Conservation (phyloP, 2,888 invertebrate genomes). For the Torymus tubicola region DNA sequence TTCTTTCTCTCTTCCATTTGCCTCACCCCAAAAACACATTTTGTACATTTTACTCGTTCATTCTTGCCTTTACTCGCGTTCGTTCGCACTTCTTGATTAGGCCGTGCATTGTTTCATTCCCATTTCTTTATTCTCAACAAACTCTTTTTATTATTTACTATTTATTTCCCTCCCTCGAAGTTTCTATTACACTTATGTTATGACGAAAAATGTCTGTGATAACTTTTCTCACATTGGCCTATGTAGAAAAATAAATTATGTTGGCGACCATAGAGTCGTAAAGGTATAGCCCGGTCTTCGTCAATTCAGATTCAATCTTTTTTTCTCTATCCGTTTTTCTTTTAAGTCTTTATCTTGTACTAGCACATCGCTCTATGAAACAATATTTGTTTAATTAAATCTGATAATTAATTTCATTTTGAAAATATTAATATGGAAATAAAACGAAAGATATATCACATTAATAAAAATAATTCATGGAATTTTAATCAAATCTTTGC, state of each 20-base stretch:
- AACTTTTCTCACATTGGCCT: conserved; percentile 64
- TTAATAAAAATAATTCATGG: too few species aligned
- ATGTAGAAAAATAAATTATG: conserved; percentile 74
- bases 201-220: conserved; percentile 61
- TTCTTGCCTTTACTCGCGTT: neutral
- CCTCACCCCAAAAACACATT: too few species aligned
- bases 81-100: conserved; percentile 59
- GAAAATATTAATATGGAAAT: too few species aligned
- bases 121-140: conserved; percentile 29
- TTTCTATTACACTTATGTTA: conserved; percentile 20
- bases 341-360: neutral
- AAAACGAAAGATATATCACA: too few species aligned
- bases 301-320: neutral
- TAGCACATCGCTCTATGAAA: neutral
- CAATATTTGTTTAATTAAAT: too few species aligned
- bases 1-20: neutral
- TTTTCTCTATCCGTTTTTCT: conserved; percentile 1
- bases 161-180: conserved; percentile 3
- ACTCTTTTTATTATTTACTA: neutral
- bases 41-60: too few species aligned
- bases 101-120: conserved; percentile 61
- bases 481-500: too few species aligned
- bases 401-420: too few species aligned
- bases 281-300: conserved; percentile 48
- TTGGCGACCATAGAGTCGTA: conserved; percentile 61